Evolutionary conservation across 1,140 invertebrate genomes (phyloP).

Genomic region (Sinella curviseta): DNA sequence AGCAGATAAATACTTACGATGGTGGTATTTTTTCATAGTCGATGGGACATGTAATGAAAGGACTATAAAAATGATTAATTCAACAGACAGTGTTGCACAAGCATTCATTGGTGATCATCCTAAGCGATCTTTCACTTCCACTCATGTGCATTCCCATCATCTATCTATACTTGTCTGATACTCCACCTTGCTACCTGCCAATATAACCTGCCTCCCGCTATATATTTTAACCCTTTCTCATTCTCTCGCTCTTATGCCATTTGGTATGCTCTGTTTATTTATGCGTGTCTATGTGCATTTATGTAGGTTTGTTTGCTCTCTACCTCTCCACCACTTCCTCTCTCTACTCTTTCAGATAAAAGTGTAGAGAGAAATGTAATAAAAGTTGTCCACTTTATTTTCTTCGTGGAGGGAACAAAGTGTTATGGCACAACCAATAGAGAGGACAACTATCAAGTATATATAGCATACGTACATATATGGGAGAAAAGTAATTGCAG

Average conservation of each 20-base stretch:
- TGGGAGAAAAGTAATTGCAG: no score
- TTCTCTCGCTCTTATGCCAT: neutral
- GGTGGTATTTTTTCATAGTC: constrained; percentile 32
- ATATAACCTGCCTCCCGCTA: neutral
- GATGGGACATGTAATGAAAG: constrained; percentile 41
- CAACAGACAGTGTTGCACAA: neutral
- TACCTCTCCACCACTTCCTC: no score
- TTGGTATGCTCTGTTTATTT: neutral
- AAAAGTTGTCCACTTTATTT: no score
- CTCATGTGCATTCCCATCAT: constrained; percentile 17
- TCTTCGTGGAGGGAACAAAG: no score
- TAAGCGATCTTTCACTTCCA: constrained; percentile 34
- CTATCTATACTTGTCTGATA: no score
- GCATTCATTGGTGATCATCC: constrained; percentile 37
- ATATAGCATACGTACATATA: no score
- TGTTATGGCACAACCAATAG: no score
- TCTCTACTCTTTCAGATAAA: no score
- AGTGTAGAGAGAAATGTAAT: neutral
- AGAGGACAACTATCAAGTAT: no score
- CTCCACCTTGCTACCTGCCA: no score
- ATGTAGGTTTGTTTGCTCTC: no score
- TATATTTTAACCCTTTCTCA: neutral
- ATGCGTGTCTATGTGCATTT: neutral
- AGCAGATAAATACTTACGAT: constrained; percentile 18
- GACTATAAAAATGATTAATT: constrained; percentile 46